Base-by-base conservation (phyloP, 35 echinoderm and acorn worm genomes). In the Eucidaris tribuloides region DNA sequence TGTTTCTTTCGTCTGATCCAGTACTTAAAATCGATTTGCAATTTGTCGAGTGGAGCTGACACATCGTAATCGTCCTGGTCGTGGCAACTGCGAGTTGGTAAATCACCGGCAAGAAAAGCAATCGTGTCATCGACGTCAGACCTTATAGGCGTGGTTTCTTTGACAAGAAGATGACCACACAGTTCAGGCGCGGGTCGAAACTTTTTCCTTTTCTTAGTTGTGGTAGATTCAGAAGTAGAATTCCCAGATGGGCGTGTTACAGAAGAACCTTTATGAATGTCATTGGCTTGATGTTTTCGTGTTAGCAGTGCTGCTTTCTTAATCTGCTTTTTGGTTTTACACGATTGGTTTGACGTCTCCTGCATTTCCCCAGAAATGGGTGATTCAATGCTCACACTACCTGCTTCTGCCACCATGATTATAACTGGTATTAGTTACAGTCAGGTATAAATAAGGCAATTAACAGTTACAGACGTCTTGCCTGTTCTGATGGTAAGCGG, bases 81-180 rank as follows among this genome's bases (percentile, higher is more conserved):
- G 48, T 52, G 9, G 9, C 48, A 52, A n/a, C 48, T 52, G 9
- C n/a, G 9, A 9, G n/a, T n/a, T 52, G 9, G 9, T n/a, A 7
- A 7, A 42, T 44, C 24, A n/a, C 68, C 37, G 38, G 29, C 38
- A 0, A 74, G 38, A 22, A 74, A 41, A 25, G 68, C 68, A 1
- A 74, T 38, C 37, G 68, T 40, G 41, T 74, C 68, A n/a, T 74
- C 68, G 35, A 74, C 9, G 44, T 43, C 36, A 7, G 68, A 74
- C 5, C 68, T 33, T 42, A 74, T 74, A 3, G 68, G 68, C 4
- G 68, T 40, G 24, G 34, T 42, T 36, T 14, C 38, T 74, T 14
- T 0, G 30, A 74, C 68, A 7, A 3, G 3, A n/a, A 74, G 38
- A 36, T 74, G 2, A 42, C 25, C 38, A 74, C 68, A 74, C 1